Evolutionary conservation across 2,113 vertebrate species (phyloP), one percentile per base, ranked within the genome.

Genomic region (Proterorhinus semilunaris): DNA sequence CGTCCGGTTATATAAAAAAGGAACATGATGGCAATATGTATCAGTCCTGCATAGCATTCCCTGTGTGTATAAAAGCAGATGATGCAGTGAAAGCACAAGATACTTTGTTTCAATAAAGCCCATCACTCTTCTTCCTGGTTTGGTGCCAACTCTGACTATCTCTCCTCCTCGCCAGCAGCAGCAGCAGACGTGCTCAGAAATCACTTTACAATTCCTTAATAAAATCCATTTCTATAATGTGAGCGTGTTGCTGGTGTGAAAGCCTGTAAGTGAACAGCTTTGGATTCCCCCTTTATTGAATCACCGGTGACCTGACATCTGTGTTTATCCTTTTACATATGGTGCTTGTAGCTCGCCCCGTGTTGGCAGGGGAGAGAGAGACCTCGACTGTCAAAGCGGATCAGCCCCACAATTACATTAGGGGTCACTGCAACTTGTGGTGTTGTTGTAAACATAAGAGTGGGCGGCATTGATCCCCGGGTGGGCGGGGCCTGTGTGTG

Each of bases 401-500:
- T 89, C 79, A 83, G 78, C 74, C 65, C 72, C 72, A 81, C 83
- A 84, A 86, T 87, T 90, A 88, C 80, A 88, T 90, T 89, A 89
- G 67, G 82, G 74, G 77, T 83, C 84, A 79, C 77, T 47, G 17
- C 81, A 46, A 50, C 74, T 76, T 86, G 79, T 85, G 48, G 76
- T 13, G 10, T 62, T 52, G 44, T 84, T 74, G 82, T 82, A 80
- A 87, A 87, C 72, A 83, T 80, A 51, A 70, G 46, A 45, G 49
- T 66, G 66, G 27, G 27, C 27, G 27, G 27, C 27, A 36, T 36
- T 36, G 27, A 36, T 36, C 27, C 27, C 27, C 27, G 27, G 27
- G 27, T 3, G 27, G 27, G 27, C 27, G 27, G 27, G 27, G 27
- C 27, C 27, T 36, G 3, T 36, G 4, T 36, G 27, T 36, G 27